Base-by-base conservation (phyloP, 2,888 invertebrate genomes). In the Acronicta aceris region DNA sequence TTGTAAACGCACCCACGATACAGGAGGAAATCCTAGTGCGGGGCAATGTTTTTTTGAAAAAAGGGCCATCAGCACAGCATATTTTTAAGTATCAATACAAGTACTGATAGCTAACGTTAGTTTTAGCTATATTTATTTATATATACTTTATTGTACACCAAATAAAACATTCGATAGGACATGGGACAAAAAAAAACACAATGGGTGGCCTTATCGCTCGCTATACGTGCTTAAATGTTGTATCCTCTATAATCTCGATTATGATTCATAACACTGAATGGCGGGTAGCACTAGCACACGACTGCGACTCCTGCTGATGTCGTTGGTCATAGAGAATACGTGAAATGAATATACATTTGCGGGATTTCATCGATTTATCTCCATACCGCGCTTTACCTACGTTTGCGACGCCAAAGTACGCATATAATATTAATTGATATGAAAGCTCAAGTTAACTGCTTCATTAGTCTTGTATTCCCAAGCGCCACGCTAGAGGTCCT, bases 321-420 rank as follows among this genome's bases (percentile, higher is more conserved):
- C 72, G 55, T 56, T 63, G 64, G 63, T 61, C 66, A 73, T 64
- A 64, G 65, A 67, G 65, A 78, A 76, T 74, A 81, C 79, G 72
- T 68, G 71, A 52, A 63, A 76, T 80, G 77, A 80, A 82, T 82
- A 82, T 82, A 81, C 79, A 81, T 75, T 59, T 50, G 41, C 59
- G 59, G 75, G 69, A 71, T 75, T 58, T 59, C 55, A 71, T 74
- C 68, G 65, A 76, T 76, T 76, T 65, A 56, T 62, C 70, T 67
- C 59, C 60, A 66, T 61, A 50, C 30, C 27, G 16, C 54, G 57
- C 38, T 38, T 59, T 53, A 21, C 45, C 45, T 56, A 52, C 55
- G 48, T 52, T 38, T 40, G 36, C 30, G 5, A 17, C 30, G 17
- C 45, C 42, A 16, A 43, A 53, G 21, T 13, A 33, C n/a, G 17